Percentiles rank a stretch among this genome's conserved stretches.
Evolutionary conservation across 1,140 invertebrate genomes (phyloP).

Genomic region (Zelostemma sp.): DNA sequence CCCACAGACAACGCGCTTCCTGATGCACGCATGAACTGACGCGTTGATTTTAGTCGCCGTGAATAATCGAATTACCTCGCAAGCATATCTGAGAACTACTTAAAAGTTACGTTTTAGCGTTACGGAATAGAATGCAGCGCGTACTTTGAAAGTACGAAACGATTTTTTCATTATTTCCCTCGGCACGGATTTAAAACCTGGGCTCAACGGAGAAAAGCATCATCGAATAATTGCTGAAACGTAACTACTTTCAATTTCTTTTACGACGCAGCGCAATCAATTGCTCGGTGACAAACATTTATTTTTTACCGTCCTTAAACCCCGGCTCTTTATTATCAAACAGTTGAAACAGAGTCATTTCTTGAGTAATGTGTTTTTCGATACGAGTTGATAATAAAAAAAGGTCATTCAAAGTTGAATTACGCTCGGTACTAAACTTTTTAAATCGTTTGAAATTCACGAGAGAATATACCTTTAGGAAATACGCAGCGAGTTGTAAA

Average conservation of each 20-base stretch:
- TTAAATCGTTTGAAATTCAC: constrained; percentile 34
- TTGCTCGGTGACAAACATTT: constrained; percentile 1
- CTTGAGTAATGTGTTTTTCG: constrained; percentile 30
- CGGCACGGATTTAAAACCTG: too few relatives aligned
- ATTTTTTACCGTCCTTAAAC: constrained; percentile 12
- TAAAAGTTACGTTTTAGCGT: constrained; percentile 3
- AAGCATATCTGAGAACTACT: constrained; percentile 33
- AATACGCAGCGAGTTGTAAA: constrained; percentile 30
- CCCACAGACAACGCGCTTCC: constrained; percentile 54
- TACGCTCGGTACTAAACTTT: constrained; percentile 15
- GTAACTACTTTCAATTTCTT: background rate
- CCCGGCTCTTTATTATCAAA: constrained; percentile 7
- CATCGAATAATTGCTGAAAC: background rate
- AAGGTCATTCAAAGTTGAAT: constrained; percentile 22
- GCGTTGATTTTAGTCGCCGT: constrained; percentile 39
- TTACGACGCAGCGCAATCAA: background rate
- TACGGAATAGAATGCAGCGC: too few relatives aligned
- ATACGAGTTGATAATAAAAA: constrained; percentile 34
- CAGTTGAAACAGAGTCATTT: constrained; percentile 33
- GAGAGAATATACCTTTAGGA: constrained; percentile 17
- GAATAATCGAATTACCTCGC: constrained; percentile 37
- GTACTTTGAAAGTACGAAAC: too few relatives aligned
- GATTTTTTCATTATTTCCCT: too few relatives aligned
- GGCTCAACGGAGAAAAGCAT: too few relatives aligned
- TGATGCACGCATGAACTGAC: constrained; percentile 58